Evolutionary conservation across 2,113 vertebrate species (phyloP), one percentile per base, ranked within the genome.

Genomic region (Toxotes chatareus): DNA sequence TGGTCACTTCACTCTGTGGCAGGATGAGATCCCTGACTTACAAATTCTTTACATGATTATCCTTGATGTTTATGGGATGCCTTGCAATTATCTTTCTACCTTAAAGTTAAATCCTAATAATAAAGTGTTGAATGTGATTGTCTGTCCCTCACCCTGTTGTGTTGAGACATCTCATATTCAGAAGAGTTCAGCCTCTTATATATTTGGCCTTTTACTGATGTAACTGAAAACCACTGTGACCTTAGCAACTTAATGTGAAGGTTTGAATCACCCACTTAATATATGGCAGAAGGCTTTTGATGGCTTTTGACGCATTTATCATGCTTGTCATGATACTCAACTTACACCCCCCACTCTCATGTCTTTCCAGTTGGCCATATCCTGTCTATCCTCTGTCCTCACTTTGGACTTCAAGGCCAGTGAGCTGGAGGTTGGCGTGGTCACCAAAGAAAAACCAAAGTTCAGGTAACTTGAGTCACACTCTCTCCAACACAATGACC

Each of bases 371-470:
- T 13, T 96, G 92, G 95, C 92, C 0, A 95, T 96, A 73, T 88
- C 90, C 0, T 95, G 95, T 61, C 91, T 96, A 80, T 94, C 94
- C 6, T 91, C 95, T 0, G 87, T 95, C 49, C 85, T 96, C 32
- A 89, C 92, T 3, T 55, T 92, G 86, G 95, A 96, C 86, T 95
- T 96, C 60, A 96, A 95, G 76, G 40, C 91, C 70, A 86, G 6
- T 40, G 95, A 96, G 74, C 89, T 96, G 76, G 95, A 96, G 79
- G 80, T 96, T 1, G 94, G 92, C 0, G 73, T 95, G 3, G 95
- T 96, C 53, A 96, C 92, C n/a, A 94, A 87, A 82, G 94, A 95
- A 5, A 93, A 83, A 5, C 93, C 94, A 1, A 95, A 93, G 57
- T 96, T 95, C 94, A 95, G 94, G 95, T 96, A 89, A 61, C 11